These are phyloP conservation scores for Sander vitreus DNA, from an alignment of 2,113 vertebrate genomes.

Conservation along the genomic window DNA sequence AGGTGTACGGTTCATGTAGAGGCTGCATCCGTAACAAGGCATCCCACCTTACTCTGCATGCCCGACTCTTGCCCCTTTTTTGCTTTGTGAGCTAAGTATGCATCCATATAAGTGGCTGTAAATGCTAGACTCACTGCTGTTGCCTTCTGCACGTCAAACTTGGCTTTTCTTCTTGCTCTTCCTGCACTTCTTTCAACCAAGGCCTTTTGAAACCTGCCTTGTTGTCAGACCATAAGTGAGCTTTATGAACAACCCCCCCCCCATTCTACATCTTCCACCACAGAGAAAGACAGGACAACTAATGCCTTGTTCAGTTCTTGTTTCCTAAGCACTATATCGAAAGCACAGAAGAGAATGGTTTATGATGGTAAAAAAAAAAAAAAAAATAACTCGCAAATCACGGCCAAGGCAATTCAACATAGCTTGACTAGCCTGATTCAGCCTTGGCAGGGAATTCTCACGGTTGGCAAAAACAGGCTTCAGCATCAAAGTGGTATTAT, in stretches of 20 bases:
- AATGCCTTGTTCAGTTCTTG: constrained; percentile 5
- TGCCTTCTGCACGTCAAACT: background rate
- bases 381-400: constrained; percentile 4
- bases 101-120: background rate
- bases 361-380: constrained; percentile 16
- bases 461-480: constrained; percentile 36
- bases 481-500: constrained; percentile 51
- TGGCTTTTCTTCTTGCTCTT: background rate
- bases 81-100: background rate
- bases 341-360: constrained; percentile 16
- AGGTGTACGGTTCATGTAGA: background rate
- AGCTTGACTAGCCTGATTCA: constrained; percentile 39
- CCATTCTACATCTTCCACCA: background rate
- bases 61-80: no score
- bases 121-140: background rate
- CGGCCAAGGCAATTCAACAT: constrained; percentile 5
- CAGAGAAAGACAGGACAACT: background rate
- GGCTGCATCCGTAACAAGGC: background rate
- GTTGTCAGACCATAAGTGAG: background rate
- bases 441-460: constrained; percentile 34
- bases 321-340: constrained; percentile 18
- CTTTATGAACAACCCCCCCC: background rate
- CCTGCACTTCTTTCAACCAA: background rate
- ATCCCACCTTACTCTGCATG: background rate
- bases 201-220: background rate